A percentile compares a stretch with the other conserved stretches of the same genome.
These are phyloP conservation scores for Pogonocichla stellata DNA, from an alignment of 2,113 vertebrate species.

Conservation along the genomic window DNA sequence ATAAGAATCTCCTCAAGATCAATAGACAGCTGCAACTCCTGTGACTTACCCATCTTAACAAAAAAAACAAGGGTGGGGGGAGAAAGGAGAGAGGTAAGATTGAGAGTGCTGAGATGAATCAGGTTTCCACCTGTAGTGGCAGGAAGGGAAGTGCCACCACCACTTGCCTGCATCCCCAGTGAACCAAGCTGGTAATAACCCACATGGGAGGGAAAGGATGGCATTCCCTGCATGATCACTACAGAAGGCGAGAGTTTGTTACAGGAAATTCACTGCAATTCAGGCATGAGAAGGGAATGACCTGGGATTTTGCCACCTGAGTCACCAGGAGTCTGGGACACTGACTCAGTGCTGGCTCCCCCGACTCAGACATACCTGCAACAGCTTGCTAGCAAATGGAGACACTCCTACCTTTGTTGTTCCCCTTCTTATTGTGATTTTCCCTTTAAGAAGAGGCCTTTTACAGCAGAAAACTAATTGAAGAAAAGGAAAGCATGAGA, in stretches of 20 bases:
- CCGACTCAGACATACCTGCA: background rate
- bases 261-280: background rate
- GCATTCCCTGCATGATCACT: background rate
- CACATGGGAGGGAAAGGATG: accelerated
- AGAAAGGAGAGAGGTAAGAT: background rate
- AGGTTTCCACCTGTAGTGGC: background rate
- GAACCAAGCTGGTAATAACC: background rate
- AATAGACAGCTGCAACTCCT: background rate
- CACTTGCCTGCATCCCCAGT: background rate
- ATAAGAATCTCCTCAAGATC: background rate
- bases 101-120: background rate
- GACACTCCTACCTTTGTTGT: background rate
- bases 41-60: background rate
- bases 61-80: background rate
- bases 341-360: background rate
- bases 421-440: background rate
- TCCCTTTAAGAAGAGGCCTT: background rate
- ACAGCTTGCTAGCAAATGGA: background rate
- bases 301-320: constrained; percentile 17
- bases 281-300: background rate
- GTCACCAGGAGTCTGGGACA: background rate
- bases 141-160: background rate
- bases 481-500: background rate
- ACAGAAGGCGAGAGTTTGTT: background rate
- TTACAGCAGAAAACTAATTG: background rate